Evolutionary conservation across 1,140 invertebrate species (phyloP).

Genomic region (Lanistes nyassanus): DNA sequence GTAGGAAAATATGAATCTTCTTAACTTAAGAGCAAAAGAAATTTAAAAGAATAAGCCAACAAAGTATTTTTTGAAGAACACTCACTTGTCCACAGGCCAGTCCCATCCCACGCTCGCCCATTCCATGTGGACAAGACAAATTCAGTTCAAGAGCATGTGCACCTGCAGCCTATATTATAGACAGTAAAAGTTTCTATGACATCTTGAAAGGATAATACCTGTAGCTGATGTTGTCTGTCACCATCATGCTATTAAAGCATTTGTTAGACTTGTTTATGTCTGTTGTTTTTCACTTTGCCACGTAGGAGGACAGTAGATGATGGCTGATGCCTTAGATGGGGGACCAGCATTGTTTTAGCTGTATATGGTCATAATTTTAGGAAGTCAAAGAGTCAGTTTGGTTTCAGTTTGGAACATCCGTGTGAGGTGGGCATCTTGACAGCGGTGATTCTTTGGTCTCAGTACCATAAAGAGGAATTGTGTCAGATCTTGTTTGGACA

Average conservation of each 20-base stretch:
- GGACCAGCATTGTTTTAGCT: too few relatives aligned
- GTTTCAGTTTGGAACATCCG: not conserved
- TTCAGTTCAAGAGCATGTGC: constrained; percentile 96
- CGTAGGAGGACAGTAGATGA: not conserved
- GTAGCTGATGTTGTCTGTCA: too few relatives aligned
- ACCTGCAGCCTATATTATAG: constrained; percentile 73
- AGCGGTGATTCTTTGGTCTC: too few relatives aligned
- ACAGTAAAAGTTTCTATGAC: not conserved
- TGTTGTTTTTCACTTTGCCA: not conserved
- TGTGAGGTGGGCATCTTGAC: too few relatives aligned
- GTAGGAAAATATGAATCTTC: too few relatives aligned
- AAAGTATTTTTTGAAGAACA: too few relatives aligned
- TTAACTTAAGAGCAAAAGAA: too few relatives aligned
- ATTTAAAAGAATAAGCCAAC: too few relatives aligned
- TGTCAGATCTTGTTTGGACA: too few relatives aligned
- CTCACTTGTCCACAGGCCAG: constrained; percentile 93
- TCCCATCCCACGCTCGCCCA: constrained; percentile 94
- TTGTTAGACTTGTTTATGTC: not conserved
- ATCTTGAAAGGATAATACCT: too few relatives aligned
- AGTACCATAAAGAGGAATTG: not conserved
- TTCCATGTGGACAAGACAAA: constrained; percentile 97
- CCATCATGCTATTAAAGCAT: not conserved
- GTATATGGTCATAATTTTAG: too few relatives aligned
- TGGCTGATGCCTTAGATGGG: not conserved
- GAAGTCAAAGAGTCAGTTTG: constrained; percentile 2